These are phyloP conservation scores for Unio delphinus DNA, from an alignment of 2,888 invertebrate genomes.

Conservation along the genomic window DNA sequence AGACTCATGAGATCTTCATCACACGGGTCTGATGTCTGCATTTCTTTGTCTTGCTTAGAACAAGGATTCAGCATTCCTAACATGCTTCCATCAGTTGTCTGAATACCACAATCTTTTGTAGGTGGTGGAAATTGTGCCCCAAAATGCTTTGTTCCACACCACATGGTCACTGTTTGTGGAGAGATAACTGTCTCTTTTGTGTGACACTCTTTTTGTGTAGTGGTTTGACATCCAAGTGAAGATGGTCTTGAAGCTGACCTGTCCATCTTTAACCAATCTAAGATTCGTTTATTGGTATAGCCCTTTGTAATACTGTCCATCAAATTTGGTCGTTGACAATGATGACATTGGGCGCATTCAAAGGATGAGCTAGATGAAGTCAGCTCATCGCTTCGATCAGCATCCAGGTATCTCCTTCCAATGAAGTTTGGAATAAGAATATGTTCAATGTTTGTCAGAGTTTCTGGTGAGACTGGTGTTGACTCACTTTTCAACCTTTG, in stretches of 20 bases:
- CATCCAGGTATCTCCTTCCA: conserved; percentile 23
- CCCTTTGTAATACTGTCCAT: conserved; percentile 24
- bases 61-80: too few relatives aligned
- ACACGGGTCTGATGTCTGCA: conserved; percentile 34
- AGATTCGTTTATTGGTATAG: conserved; percentile 42
- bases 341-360: conserved; percentile 31
- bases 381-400: conserved; percentile 23
- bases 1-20: conserved; percentile 42
- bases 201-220: conserved; percentile 22
- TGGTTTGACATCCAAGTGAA: conserved; percentile 40
- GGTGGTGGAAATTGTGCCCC: conserved; percentile 63
- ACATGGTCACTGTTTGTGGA: conserved; percentile 58
- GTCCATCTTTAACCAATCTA: conserved; percentile 46
- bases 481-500: conserved; percentile 57
- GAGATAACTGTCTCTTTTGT: conserved; percentile 51
- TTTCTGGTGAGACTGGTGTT: conserved; percentile 59
- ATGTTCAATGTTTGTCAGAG: conserved; percentile 56
- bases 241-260: conserved; percentile 30
- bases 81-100: conserved; percentile 36
- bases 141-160: conserved; percentile 63
- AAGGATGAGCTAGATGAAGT: conserved; percentile 25
- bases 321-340: conserved; percentile 11
- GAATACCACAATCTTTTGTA: conserved; percentile 60
- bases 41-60: conserved; percentile 24
- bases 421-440: conserved; percentile 49